Evolutionary conservation across 30 jellyfish, hydroid and myxozoan genomes (phyloP).

Genomic region (Pseudorhiza aurosa): DNA sequence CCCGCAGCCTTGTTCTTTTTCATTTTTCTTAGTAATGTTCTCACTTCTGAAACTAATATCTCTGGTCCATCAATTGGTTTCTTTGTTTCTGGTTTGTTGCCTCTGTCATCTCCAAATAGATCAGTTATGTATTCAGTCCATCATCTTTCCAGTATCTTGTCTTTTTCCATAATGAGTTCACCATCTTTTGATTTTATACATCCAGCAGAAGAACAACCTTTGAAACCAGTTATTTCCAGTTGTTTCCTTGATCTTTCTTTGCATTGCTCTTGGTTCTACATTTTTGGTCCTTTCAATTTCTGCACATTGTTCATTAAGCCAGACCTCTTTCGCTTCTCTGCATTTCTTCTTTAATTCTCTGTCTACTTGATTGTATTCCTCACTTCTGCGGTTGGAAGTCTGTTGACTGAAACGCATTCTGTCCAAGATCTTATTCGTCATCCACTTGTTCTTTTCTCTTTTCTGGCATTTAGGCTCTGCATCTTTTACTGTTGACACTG

Average conservation of each 20-base stretch:
- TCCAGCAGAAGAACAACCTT: background rate
- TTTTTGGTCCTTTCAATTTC: slow-evolving; percentile 31
- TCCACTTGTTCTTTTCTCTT: slow-evolving; percentile 11
- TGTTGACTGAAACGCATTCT: slow-evolving; percentile 8
- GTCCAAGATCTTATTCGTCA: slow-evolving; percentile 39
- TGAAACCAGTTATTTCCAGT: background rate
- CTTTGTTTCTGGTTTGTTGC: background rate
- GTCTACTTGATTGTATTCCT: slow-evolving; percentile 24
- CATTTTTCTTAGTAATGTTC: background rate
- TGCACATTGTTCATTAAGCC: slow-evolving; percentile 39
- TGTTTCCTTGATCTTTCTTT: background rate
- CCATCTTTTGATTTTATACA: background rate
- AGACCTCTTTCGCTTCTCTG: slow-evolving; percentile 26
- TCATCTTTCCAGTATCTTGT: background rate
- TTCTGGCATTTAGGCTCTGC: slow-evolving; percentile 10
- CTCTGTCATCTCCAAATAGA: background rate
- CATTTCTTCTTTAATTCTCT: slow-evolving; percentile 11
- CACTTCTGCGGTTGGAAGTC: background rate
- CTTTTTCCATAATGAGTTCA: background rate
- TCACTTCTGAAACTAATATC: background rate
- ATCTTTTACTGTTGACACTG: slow-evolving; percentile 1
- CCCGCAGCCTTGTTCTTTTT: slow-evolving; percentile 8
- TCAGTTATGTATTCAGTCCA: slow-evolving; percentile 10
- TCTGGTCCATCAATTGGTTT: background rate
- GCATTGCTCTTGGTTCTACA: background rate